Percentiles rank a stretch among this genome's conserved stretches.
These are phyloP conservation scores for Synergus japonicus DNA, from an alignment of 2,888 invertebrate genomes.

Conservation along the genomic window DNA sequence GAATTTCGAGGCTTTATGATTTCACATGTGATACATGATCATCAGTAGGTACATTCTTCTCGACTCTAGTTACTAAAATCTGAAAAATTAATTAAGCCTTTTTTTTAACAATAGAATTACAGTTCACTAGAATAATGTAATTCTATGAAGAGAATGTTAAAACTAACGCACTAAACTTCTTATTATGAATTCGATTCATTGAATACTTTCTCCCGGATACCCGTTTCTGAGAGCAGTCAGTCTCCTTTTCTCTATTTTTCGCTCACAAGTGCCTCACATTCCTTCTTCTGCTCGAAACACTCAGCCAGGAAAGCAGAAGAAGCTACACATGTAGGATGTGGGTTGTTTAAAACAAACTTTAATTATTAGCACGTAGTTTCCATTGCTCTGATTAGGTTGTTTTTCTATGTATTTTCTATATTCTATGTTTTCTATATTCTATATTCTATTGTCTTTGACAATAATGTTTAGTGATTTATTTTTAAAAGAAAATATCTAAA, in stretches of 20 bases:
- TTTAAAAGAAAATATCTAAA: neutral
- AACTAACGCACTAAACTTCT: conserved; percentile 28
- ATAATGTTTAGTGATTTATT: neutral
- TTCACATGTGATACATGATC: neutral
- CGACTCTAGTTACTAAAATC: neutral
- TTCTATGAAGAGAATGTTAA: conserved; percentile 36
- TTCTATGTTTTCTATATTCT: neutral
- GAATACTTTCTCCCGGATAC: conserved; percentile 64
- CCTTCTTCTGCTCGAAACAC: conserved; percentile 23
- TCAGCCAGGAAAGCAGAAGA: conserved; percentile 20
- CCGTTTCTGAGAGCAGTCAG: conserved; percentile 44
- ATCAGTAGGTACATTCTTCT: conserved; percentile 1
- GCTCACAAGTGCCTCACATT: conserved; percentile 49
- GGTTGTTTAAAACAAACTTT: neutral
- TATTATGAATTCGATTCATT: conserved; percentile 42
- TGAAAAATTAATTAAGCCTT: neutral
- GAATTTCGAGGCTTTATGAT: conserved; percentile 44
- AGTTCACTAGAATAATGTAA: neutral
- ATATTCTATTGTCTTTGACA: neutral
- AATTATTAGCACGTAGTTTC: neutral
- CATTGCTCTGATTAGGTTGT: neutral
- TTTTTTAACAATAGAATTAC: neutral
- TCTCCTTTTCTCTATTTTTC: conserved; percentile 52
- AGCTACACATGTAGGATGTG: conserved; percentile 12
- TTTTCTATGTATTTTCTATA: neutral